Conservation (phyloP, 2,797 vertebrate species). For the Hipposideros larvatus region DNA sequence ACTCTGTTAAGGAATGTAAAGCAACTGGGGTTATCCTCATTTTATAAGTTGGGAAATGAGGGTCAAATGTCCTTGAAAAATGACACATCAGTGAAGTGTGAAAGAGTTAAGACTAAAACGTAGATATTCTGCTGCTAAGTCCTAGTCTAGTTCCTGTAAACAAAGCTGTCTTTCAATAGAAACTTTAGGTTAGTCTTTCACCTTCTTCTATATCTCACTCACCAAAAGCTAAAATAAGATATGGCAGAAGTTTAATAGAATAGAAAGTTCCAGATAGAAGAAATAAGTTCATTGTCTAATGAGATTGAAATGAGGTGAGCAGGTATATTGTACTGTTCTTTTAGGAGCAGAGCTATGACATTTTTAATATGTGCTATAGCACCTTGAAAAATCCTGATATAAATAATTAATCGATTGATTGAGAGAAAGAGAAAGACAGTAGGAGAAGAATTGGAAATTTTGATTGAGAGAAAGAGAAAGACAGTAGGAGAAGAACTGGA, state of each 20-base stretch:
- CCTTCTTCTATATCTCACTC: not conserved
- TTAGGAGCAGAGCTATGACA: not conserved
- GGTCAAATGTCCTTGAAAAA: not conserved
- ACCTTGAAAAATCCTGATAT: not conserved
- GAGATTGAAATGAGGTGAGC: not conserved
- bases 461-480: not conserved
- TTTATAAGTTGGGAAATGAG: not conserved
- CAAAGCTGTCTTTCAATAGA: not conserved
- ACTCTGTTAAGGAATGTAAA: not conserved
- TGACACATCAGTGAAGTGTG: not conserved
- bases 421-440: not conserved
- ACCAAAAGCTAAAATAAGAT: slow-evolving; percentile 10
- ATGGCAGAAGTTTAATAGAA: not conserved
- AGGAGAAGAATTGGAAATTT: not conserved
- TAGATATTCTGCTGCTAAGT: not conserved
- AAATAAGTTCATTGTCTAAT: not conserved
- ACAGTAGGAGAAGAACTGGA: not conserved
- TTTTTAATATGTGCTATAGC: not conserved
- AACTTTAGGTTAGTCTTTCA: not conserved
- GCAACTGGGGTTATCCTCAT: not conserved
- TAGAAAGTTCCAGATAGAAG: not conserved
- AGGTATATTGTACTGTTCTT: not conserved
- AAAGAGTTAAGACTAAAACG: not conserved
- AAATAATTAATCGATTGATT: not conserved
- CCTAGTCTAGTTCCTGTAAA: not conserved